Evolutionary conservation across 2,888 invertebrate genomes (phyloP), one percentile per base, ranked within the genome.

Genomic region (Meandrusa payeni): DNA sequence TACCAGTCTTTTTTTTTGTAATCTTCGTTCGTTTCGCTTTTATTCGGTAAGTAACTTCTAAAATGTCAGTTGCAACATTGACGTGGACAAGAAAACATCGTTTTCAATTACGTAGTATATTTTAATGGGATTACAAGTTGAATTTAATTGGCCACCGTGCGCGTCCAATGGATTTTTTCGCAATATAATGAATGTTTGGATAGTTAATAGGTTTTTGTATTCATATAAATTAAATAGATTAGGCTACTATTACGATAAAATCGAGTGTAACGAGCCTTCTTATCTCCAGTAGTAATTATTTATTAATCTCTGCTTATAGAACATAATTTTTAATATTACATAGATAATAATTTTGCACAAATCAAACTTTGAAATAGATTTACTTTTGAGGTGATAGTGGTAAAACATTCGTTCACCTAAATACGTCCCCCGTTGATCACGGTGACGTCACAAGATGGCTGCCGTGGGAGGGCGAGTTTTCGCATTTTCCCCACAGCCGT

Each of bases 361-460:
- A n/a, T n/a, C n/a, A n/a, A n/a, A n/a, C n/a, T n/a, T n/a, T n/a
- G n/a, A n/a, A n/a, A n/a, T n/a, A n/a, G n/a, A n/a, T n/a, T n/a
- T n/a, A n/a, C n/a, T n/a, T n/a, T n/a, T n/a, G n/a, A n/a, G n/a
- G n/a, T n/a, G n/a, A n/a, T n/a, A n/a, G n/a, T n/a, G n/a, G n/a
- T n/a, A 48, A 13, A 15, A 36, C 36, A 40, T 41, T n/a, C 23
- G 11, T 24, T 23, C 23, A 20, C 43, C 23, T n/a, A 51, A 82
- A 57, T 85, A 59, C 85, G 85, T 69, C 75, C 82, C 81, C 26
- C 50, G 48, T 41, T 47, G 48, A 46, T 46, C 52, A 47, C 43
- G 43, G 51, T 82, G 83, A 83, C 83, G 81, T 83, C 73, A 81
- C 80, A 86, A 82, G 54, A 87, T 87, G 87, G 87, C 87, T 69